Conservation (phyloP, 2,113 vertebrate genomes). For the Cacatua alba region DNA sequence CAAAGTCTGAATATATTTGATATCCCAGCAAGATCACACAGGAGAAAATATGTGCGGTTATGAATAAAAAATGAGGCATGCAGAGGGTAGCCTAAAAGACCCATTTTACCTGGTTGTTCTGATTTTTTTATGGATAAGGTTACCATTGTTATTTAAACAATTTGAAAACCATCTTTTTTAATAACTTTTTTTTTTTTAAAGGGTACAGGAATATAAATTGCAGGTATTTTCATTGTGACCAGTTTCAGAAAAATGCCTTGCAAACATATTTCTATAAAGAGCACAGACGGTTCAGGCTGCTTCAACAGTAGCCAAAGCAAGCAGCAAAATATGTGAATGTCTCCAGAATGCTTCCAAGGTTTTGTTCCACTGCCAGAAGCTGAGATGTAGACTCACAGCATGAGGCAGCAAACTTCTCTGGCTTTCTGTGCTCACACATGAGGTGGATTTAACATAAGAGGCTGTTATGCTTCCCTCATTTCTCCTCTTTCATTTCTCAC, state of each 20-base stretch:
- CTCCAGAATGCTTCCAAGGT: conserved; percentile 51
- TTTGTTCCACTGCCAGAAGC: conserved; percentile 55
- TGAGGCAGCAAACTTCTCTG: conserved; percentile 55
- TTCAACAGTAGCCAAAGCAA: conserved; percentile 45
- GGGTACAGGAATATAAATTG: background rate
- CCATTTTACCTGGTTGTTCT: background rate
- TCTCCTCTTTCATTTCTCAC: background rate
- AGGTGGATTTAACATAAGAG: conserved; percentile 13
- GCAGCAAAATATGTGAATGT: conserved; percentile 30
- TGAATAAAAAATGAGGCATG: background rate
- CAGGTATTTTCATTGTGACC: background rate
- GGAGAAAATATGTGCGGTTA: background rate
- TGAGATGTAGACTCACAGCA: conserved; percentile 29
- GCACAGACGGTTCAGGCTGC: background rate
- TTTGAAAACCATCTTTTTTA: background rate
- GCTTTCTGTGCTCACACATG: background rate
- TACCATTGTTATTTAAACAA: background rate
- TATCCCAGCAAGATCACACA: background rate
- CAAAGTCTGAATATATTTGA: background rate
- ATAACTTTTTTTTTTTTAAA: background rate
- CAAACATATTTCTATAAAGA: background rate
- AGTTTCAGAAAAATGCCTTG: background rate
- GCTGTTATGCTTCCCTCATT: accelerated
- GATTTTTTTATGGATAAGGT: background rate
- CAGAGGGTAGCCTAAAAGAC: background rate